Evolutionary conservation across 1,140 invertebrate genomes (phyloP), one percentile per base, ranked within the genome.

Genomic region (Gonioctena quinquepunctata): DNA sequence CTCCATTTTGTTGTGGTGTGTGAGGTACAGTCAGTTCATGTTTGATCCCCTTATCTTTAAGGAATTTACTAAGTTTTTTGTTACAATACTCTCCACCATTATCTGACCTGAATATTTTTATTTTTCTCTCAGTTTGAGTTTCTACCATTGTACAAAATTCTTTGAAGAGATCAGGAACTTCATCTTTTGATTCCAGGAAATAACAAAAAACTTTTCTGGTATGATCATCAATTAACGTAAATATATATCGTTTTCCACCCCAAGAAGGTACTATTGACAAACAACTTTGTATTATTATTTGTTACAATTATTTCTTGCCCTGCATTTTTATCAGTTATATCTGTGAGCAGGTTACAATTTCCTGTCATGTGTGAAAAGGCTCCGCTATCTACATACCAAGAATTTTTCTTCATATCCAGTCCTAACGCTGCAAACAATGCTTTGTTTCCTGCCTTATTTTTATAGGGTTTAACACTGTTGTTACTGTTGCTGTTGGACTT

Each of bases 1-100:
- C 70, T 13, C 82, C 84, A 77, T 86, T 86, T 70, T 84, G 81
- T 62, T 85, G 69, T 33, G 83, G 84, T n/a, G 79, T 79, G 64
- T 85, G 82, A 3, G 74, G 60, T 1, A 78, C 75, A 2, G 84
- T 82, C 11, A 61, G 69, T 64, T 84, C 77, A 72, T 83, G 82
- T 60, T 71, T 68, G 23, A 84, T 84, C 3, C 82, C 81, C 66
- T 61, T 49, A 27, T 75, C 16, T 67, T 72, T 69, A 8, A 81
- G 70, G 33, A 66, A 71, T 64, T 65, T 71, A 3, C 69, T 54
- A 19, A 84, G 66, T 21, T 70, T 19, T 49, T 68, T 23, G 68
- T 79, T 80, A 13, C 71, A 60, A 57, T 75, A 85, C 76, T 85
- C 83, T n/a, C 23, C 71, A 26, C 82, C 83, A 76, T 72, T 68